Evolutionary conservation across 2,888 invertebrate species (phyloP).

Genomic region (Apamea anceps): DNA sequence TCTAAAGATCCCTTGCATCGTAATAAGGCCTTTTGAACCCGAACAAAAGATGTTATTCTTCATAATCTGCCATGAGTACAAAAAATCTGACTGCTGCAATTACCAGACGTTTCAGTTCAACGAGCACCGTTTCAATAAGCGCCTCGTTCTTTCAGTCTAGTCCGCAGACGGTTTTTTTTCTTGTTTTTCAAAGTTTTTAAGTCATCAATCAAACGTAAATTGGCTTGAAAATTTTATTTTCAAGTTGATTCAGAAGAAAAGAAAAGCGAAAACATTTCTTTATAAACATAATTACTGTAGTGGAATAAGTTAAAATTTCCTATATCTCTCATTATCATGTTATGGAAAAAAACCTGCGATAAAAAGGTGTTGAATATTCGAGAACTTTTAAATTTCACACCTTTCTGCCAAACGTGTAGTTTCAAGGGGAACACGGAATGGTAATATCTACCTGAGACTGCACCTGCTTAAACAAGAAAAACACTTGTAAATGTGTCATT

Average conservation of each 20-base stretch:
- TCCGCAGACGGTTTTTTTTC: constrained; percentile 2
- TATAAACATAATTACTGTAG: not conserved
- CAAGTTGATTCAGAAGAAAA: not conserved
- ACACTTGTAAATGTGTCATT: constrained; percentile 35
- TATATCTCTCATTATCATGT: not conserved
- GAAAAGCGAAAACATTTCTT: not conserved
- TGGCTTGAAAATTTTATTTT: not conserved
- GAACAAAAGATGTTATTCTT: constrained; percentile 28
- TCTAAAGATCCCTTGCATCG: not conserved
- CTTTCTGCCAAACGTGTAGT: constrained; percentile 19
- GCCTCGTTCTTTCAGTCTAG: constrained; percentile 22
- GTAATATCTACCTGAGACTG: constrained; percentile 35
- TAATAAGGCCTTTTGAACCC: not conserved
- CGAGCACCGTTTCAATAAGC: constrained; percentile 49
- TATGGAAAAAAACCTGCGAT: constrained; percentile 14
- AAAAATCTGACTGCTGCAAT: constrained; percentile 48
- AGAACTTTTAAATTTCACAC: constrained; percentile 21
- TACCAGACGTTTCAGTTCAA: constrained; percentile 60
- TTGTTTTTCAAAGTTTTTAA: constrained; percentile 12
- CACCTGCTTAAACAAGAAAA: constrained; percentile 48
- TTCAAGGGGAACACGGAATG: constrained; percentile 21
- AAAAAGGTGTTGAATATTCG: not conserved
- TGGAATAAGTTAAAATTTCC: constrained; percentile 4
- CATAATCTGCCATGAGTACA: constrained; percentile 26
- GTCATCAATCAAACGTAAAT: constrained; percentile 39